Evolutionary conservation across 2,888 invertebrate genomes (phyloP), one percentile per base, ranked within the genome.

Genomic region (Meta bourneti): DNA sequence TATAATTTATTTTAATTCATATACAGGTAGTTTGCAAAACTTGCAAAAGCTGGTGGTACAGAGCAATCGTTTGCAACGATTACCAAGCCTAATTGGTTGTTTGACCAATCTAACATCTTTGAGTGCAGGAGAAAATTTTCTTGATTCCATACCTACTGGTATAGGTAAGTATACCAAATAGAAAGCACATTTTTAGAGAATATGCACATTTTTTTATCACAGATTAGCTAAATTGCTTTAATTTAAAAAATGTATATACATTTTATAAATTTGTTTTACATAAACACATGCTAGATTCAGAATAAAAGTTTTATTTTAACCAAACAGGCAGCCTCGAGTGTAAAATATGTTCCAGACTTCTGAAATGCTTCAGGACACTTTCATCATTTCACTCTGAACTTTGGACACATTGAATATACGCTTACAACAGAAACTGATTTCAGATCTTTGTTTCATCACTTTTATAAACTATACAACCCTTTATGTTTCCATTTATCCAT

Each of bases 61-160:
- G 95, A 98, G 99, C 34, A 99, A 99, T 95, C 98, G 99, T 95
- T 96, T 99, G 93, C 97, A 97, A 72, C 96, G 97, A 93, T 95
- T 99, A 94, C 99, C 99, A 13, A 96, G 99, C 93, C 98, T 99
- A 19, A 98, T 99, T 94, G 99, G 99, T 2, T 98, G 98, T 95
- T 95, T 99, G 94, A 97, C 97, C 87, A 98, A 98, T 95, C 96
- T 99, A 93, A 97, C 97, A 89, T 98, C 97, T 95, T 96, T 99
- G 93, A 98, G 98, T 95, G 97, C 98, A 72, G 99, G 99, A 91
- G 99, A 99, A 95, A 99, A 99, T 95, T 98, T 98, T 95, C 95
- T 99, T 93, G 97, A 97, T 93, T 97, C 97, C 95, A 95, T 99
- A 93, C 99, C 99, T 11, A 98, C 98, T 95, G 99, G 99, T 95